Conservation (phyloP, 1,140 invertebrate species). For the Luehdorfia chinensis region DNA sequence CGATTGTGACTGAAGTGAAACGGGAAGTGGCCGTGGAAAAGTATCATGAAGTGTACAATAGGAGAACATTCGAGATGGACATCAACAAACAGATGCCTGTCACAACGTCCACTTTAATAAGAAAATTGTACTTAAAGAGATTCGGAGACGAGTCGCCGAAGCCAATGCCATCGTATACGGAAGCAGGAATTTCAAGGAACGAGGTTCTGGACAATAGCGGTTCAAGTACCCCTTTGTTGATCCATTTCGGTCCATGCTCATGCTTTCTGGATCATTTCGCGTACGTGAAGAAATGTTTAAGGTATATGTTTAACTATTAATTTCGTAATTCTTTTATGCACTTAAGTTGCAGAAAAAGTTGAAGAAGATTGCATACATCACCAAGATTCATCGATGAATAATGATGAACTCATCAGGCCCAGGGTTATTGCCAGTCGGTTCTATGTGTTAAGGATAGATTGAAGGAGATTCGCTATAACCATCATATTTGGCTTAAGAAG, state of each 20-base stretch:
- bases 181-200: conserved; percentile 5
- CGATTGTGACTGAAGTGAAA: conserved; percentile 53
- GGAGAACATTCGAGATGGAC: conserved; percentile 29
- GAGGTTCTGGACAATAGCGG: conserved; percentile 28
- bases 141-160: conserved; percentile 17
- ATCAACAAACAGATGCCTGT: conserved; percentile 56
- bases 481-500: too few species aligned
- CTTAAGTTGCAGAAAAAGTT: too few species aligned
- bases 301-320: too few species aligned
- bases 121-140: conserved; percentile 47
- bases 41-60: conserved; percentile 36
- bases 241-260: conserved; percentile 35
- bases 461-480: too few species aligned
- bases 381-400: too few species aligned
- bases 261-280: conserved; percentile 47
- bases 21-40: conserved; percentile 47
- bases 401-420: too few species aligned
- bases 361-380: too few species aligned
- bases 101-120: conserved; percentile 47
- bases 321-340: too few species aligned
- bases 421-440: too few species aligned
- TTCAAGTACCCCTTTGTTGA: conserved; percentile 23
- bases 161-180: conserved; percentile 3
- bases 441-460: too few species aligned
- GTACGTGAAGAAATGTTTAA: conserved; percentile 48